A percentile compares a stretch with the other conserved stretches of the same genome.
Conservation (phyloP, 2,113 vertebrate species). For the Acinonyx jubatus region DNA sequence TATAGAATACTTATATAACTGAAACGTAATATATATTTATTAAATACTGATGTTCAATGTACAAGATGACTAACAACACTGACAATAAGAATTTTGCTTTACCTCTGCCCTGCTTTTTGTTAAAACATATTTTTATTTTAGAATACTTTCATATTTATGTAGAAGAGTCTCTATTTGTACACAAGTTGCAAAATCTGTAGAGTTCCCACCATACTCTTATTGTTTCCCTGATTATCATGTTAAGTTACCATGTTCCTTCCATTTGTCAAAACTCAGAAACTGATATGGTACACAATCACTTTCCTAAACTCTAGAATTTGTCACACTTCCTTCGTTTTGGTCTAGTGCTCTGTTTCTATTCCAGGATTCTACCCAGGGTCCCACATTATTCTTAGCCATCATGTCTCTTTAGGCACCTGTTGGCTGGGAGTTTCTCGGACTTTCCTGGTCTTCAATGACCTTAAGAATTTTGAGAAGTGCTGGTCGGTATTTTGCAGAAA, state of each 20-base stretch:
- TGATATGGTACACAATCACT: background rate
- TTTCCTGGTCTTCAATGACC: background rate
- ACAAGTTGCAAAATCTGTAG: background rate
- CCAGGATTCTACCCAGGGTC: background rate
- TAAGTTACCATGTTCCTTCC: background rate
- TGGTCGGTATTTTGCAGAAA: background rate
- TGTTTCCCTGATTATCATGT: rapidly evolving
- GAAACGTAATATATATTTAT: background rate
- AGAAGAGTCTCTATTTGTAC: background rate
- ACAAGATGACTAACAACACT: background rate
- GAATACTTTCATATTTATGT: background rate
- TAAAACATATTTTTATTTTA: background rate
- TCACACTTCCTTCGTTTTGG: background rate
- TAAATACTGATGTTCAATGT: background rate
- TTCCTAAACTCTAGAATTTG: background rate
- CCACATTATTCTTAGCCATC: too few species aligned
- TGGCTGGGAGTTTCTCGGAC: background rate
- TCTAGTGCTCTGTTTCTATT: background rate
- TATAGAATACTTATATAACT: background rate
- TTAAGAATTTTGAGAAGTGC: background rate
- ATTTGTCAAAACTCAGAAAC: background rate
- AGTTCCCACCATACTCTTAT: background rate
- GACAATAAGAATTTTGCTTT: background rate
- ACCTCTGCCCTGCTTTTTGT: background rate
- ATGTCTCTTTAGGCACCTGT: background rate